Evolutionary conservation across 1,140 invertebrate species (phyloP).

Genomic region (Trichoplusia ni): DNA sequence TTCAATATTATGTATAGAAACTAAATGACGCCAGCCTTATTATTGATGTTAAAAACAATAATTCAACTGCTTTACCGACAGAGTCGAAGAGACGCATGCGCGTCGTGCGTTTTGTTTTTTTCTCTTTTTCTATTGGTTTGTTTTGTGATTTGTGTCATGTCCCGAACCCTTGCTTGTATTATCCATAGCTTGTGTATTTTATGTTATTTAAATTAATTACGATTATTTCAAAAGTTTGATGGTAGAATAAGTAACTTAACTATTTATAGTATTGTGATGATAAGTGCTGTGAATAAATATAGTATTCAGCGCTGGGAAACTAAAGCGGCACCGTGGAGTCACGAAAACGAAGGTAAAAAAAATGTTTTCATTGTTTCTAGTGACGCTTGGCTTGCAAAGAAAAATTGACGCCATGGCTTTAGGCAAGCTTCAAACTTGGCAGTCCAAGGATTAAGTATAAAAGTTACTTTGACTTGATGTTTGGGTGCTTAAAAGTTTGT

Average conservation of each 20-base stretch:
- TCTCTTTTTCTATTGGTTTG: constrained; percentile 78
- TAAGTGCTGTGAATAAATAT: constrained; percentile 80
- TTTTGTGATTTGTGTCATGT: constrained; percentile 75
- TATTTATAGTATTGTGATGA: constrained; percentile 79
- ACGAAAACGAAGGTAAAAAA: constrained; percentile 81
- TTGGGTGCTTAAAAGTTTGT: not conserved
- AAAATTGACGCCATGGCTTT: constrained; percentile 51
- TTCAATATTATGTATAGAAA: no score
- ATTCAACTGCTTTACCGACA: constrained; percentile 69
- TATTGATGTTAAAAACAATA: constrained; percentile 45
- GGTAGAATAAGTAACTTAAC: constrained; percentile 65
- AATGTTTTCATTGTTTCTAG: constrained; percentile 77
- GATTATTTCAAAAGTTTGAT: constrained; percentile 64
- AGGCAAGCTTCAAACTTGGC: not conserved
- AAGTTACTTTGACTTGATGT: not conserved
- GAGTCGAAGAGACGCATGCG: constrained; percentile 65
- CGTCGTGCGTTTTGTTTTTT: constrained; percentile 56
- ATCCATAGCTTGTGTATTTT: constrained; percentile 75
- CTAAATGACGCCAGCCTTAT: constrained; percentile 24
- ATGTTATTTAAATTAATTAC: constrained; percentile 61
- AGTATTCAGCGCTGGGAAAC: constrained; percentile 73
- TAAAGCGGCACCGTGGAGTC: constrained; percentile 81
- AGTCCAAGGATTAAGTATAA: no score
- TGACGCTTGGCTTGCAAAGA: constrained; percentile 60
- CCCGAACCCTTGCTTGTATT: constrained; percentile 71